Evolutionary conservation across 2,888 invertebrate genomes (phyloP), one percentile per base, ranked within the genome.

Genomic region (Temnothorax ravouxi): DNA sequence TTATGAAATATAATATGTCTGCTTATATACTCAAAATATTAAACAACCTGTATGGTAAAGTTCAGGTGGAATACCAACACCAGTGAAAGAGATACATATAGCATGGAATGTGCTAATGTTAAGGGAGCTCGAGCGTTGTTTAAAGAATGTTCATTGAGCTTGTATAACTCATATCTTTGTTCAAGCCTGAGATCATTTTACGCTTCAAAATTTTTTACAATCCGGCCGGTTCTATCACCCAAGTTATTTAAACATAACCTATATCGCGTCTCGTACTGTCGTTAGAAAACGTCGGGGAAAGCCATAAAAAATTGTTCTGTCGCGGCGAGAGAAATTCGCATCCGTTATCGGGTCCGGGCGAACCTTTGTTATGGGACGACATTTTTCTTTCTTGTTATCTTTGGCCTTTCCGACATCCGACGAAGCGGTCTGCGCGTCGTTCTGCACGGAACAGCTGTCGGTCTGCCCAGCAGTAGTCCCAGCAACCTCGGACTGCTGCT

Each of bases 291-390:
- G 5, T 3, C 8, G 8, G 9, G 3, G 1, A 0, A 34, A 62
- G 8, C 6, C 4, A 50, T 38, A 5, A 41, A 76, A 52, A 29
- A 15, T 25, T 13, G 6, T 2, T 6, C 11, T 4, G 8, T n/a
- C 25, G 13, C 21, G 6, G 2, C 21, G 13, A 25, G 0, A 50
- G 6, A 29, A 77, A 54, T 41, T n/a, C 15, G 2, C 11, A 52
- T 69, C 4, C 18, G 6, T 25, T 47, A 44, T 5, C n/a, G 6
- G 29, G 15, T 2, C 15, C 21, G 3, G 3, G 38, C 61, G 77
- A 90, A 97, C 97, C 96, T 97, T 97, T 62, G 97, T 97, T 93
- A 96, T 95, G 84, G 97, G 97, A 93, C 96, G 96, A 89, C 96
- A 96, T 95, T 96, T 96, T 90, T 96, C 96, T 92, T 96, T 96